A percentile compares a stretch with the other conserved stretches of the same genome.
These are phyloP conservation scores for Somateria mollissima DNA, from an alignment of 2,797 vertebrate genomes.

Conservation along the genomic window DNA sequence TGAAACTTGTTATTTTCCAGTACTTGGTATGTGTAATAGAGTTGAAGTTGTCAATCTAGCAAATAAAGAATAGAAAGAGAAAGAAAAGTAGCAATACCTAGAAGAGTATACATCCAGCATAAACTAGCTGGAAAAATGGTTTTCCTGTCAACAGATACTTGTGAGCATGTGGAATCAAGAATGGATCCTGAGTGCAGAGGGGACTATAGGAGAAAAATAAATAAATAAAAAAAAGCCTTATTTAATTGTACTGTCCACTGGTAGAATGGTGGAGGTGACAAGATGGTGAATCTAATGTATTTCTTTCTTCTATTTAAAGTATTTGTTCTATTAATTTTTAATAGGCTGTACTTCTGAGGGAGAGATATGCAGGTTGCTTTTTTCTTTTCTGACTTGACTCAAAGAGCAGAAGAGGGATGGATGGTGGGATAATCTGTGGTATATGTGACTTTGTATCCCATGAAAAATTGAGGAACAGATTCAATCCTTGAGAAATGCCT, in stretches of 20 bases:
- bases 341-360: background rate
- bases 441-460: background rate
- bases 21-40: background rate
- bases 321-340: background rate
- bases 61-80: background rate
- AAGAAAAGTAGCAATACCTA: background rate
- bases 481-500: conserved; percentile 26
- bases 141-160: background rate
- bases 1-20: background rate
- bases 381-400: background rate
- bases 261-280: background rate
- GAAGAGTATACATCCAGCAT: background rate
- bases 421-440: conserved; percentile 8
- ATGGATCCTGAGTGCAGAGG: background rate
- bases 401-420: background rate
- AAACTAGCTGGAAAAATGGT: background rate
- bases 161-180: background rate
- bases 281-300: background rate
- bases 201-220: background rate
- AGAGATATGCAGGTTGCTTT: background rate
- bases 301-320: background rate
- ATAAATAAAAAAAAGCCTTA: background rate
- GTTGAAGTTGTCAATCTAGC: background rate
- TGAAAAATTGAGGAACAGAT: background rate
- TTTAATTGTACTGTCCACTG: background rate